Percentiles rank a stretch among this genome's conserved stretches.
These are phyloP conservation scores for Drosophila hamatofila DNA, from an alignment of 2,888 invertebrate species.

Conservation along the genomic window DNA sequence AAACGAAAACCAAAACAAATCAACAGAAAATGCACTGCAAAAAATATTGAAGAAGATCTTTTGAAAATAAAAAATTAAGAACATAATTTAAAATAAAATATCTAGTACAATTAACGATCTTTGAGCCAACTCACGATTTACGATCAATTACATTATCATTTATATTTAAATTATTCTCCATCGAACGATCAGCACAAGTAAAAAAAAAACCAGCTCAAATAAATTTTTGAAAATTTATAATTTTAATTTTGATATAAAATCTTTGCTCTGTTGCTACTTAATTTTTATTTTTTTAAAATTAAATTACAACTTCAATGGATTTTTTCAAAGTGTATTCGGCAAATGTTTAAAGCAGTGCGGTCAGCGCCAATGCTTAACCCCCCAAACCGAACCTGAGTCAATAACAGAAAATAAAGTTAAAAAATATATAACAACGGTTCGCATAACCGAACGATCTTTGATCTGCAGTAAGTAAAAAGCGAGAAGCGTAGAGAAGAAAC, in stretches of 20 bases:
- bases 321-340: conserved; percentile 36
- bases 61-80: not conserved
- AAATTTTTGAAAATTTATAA: too few species aligned
- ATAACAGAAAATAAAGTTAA: conserved; percentile 29
- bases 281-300: too few species aligned
- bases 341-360: conserved; percentile 48
- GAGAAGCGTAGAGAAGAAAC: conserved; percentile 1
- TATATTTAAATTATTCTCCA: too few species aligned
- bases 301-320: too few species aligned
- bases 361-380: conserved; percentile 68
- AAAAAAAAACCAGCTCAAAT: too few species aligned
- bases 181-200: too few species aligned
- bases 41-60: conserved; percentile 16
- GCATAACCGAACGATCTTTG: conserved; percentile 78
- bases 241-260: too few species aligned
- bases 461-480: conserved; percentile 55
- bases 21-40: conserved; percentile 35
- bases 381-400: conserved; percentile 32
- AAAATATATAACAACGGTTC: conserved; percentile 31
- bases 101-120: not conserved
- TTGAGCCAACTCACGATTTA: too few species aligned
- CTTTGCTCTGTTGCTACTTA: too few species aligned
- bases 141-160: too few species aligned
- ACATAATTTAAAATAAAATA: not conserved
- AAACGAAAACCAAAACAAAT: conserved; percentile 67